phyloP scores from a whole-genome alignment of 2,888 invertebrate species.

The Pogonocherus hispidulus region DNA sequence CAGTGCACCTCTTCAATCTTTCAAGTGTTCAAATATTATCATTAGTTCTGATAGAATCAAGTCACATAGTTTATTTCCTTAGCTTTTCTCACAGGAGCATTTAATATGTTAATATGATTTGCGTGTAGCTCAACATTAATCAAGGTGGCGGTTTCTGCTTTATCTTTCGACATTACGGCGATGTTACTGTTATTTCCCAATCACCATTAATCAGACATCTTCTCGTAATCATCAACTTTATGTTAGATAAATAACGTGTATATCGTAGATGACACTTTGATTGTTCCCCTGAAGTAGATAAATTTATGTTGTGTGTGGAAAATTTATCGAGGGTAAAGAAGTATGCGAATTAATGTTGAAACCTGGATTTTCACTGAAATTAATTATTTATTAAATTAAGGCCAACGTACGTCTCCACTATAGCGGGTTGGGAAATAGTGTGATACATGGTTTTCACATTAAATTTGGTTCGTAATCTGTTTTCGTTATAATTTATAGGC shows the following conservation, averaged over 20 bases:
- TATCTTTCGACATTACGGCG: conserved; percentile 58
- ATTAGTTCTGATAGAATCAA: conserved; percentile 18
- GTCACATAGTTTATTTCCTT: conserved; percentile 5
- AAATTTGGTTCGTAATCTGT: background rate
- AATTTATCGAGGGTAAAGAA: conserved; percentile 41
- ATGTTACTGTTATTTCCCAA: conserved; percentile 61
- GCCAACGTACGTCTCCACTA: conserved; percentile 8
- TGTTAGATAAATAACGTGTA: conserved; percentile 51
- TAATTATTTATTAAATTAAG: conserved; percentile 35
- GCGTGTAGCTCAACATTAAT: conserved; percentile 63
- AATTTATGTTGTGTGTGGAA: conserved; percentile 40
- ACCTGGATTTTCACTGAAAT: conserved; percentile 33
- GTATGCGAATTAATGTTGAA: conserved; percentile 43
- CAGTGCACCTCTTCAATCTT: too few species aligned
- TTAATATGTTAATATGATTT: conserved; percentile 65
- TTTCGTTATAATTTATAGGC: background rate
- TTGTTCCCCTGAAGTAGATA: conserved; percentile 47
- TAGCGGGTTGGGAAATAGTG: background rate
- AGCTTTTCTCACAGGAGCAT: conserved; percentile 49
- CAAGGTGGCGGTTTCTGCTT: conserved; percentile 58
- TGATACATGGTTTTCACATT: background rate
- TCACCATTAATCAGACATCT: conserved; percentile 63
- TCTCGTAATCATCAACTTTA: conserved; percentile 60
- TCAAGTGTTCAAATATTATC: background rate
- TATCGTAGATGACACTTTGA: conserved; percentile 49